Evolutionary conservation across 2,888 invertebrate genomes (phyloP).

Genomic region (Tortrix viridana): DNA sequence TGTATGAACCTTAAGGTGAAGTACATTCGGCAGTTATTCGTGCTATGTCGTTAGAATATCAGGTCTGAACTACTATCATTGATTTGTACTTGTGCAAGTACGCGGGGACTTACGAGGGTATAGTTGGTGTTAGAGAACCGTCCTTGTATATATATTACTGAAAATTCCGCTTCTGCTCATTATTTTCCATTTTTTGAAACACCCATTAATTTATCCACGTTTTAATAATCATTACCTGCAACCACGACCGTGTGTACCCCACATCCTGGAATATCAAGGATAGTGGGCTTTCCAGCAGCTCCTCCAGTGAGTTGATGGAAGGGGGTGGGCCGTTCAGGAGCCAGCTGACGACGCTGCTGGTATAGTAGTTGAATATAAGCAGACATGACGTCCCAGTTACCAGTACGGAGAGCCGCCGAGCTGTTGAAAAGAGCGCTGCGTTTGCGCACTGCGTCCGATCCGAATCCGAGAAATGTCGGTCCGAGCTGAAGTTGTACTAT

Average conservation of each 20-base stretch:
- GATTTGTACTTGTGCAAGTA: too few relatives aligned
- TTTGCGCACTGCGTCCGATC: too few relatives aligned
- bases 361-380: conserved; percentile 84
- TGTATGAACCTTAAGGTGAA: too few relatives aligned
- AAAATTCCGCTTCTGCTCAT: too few relatives aligned
- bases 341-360: conserved; percentile 85
- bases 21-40: too few relatives aligned
- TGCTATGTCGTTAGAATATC: too few relatives aligned
- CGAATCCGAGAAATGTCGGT: too few relatives aligned
- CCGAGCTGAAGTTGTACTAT: too few relatives aligned
- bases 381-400: conserved; percentile 70
- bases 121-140: too few relatives aligned
- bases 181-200: background rate
- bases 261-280: conserved; percentile 77
- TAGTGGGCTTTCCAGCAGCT: conserved; percentile 78
- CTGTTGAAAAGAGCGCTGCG: conserved; percentile 49
- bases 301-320: conserved; percentile 75
- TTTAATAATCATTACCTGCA: conserved; percentile 48
- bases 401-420: conserved; percentile 61
- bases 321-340: conserved; percentile 79
- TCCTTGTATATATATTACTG: too few relatives aligned
- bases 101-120: too few relatives aligned
- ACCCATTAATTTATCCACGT: background rate
- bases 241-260: conserved; percentile 75
- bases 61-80: too few relatives aligned